Base-by-base conservation (phyloP, 92 coral and sea anemone species). In the Hydrozoanthus gracilis region DNA sequence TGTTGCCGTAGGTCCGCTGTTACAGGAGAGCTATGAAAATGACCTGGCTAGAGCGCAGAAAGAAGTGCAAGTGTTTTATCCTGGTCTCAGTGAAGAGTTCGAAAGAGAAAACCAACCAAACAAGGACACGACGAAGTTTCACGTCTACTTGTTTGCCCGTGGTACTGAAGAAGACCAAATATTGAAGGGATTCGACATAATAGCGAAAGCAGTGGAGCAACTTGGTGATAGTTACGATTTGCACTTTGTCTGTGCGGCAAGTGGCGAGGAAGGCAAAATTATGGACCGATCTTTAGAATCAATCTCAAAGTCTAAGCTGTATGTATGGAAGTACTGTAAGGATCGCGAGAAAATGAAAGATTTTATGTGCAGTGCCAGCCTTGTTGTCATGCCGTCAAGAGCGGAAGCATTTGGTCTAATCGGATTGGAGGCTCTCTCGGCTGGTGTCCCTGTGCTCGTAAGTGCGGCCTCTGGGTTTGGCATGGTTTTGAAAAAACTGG, bases 361-460 rank as follows among this genome's bases (percentile, higher is more conserved):
- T 84, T 0, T 86, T n/a, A n/a, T n/a, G n/a, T n/a, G n/a, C n/a
- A n/a, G n/a, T n/a, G n/a, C n/a, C n/a, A n/a, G n/a, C n/a, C n/a
- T n/a, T n/a, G n/a, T n/a, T n/a, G n/a, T n/a, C n/a, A n/a, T n/a
- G n/a, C n/a, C n/a, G n/a, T n/a, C 89, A 0, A 83, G 89, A 0
- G 75, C n/a, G 3, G 89, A 86, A 14, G 84, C 52, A 0, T 86
- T 86, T n/a, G n/a, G n/a, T n/a, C n/a, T n/a, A n/a, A n/a, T n/a
- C n/a, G n/a, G n/a, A n/a, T n/a, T n/a, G n/a, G 46, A 84, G 89
- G 0, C 8, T 86, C 51, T 52, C 13, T 4, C 18, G 65, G 5
- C 83, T 83, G n/a, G n/a, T n/a, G n/a, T n/a, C n/a, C n/a, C n/a
- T n/a, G n/a, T n/a, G n/a, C n/a, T n/a, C n/a, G n/a, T 8, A n/a